Conservation (phyloP, 2,797 vertebrate species). For the Falco naumanni region DNA sequence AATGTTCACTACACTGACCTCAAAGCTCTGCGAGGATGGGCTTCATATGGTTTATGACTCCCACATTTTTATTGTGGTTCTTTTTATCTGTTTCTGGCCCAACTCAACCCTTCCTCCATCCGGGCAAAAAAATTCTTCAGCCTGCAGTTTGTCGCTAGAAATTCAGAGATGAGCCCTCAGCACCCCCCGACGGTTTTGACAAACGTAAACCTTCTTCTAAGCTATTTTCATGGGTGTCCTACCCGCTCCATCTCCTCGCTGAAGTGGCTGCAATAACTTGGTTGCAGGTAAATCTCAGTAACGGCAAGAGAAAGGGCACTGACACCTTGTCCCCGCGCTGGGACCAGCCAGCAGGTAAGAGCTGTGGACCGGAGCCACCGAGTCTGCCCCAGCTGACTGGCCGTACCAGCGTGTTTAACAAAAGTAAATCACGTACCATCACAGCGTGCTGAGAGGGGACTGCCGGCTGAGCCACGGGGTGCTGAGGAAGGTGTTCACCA, state of each 20-base stretch:
- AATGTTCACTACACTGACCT: not conserved
- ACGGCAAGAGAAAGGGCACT: not conserved
- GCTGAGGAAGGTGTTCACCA: constrained; percentile 80
- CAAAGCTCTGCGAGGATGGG: not conserved
- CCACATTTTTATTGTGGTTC: not conserved
- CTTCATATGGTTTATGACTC: not conserved
- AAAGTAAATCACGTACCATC: constrained; percentile 76
- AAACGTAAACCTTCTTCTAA: not conserved
- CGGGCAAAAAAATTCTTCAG: not conserved
- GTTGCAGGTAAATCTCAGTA: not conserved
- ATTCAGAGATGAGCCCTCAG: not conserved
- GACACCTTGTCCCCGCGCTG: not conserved
- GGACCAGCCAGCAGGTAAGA: not conserved
- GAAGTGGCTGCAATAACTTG: not conserved
- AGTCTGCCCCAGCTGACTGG: not conserved
- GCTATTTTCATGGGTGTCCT: not conserved
- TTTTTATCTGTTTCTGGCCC: not conserved
- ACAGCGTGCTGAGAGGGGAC: constrained; percentile 83
- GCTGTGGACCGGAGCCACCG: not conserved
- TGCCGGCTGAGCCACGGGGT: constrained; percentile 78
- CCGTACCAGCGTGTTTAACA: not conserved
- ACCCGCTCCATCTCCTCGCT: not conserved
- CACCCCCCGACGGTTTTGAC: not conserved
- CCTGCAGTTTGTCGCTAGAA: not conserved
- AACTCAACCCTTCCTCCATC: not conserved